Conservation (phyloP, 2,888 invertebrate genomes). For the Conops quadrifasciatus region DNA sequence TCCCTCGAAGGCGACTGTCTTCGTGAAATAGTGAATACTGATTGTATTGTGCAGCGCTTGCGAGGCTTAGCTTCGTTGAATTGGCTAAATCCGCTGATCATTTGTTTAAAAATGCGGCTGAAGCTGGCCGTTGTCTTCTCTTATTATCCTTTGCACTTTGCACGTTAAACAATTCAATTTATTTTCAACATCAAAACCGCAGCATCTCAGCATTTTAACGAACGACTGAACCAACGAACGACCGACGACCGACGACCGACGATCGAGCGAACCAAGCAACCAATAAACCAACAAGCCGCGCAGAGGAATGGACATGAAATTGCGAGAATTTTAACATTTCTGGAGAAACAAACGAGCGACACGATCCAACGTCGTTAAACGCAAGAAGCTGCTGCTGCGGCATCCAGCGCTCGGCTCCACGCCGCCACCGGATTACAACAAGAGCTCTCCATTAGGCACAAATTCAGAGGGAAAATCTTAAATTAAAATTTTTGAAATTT, state of each 20-base stretch:
- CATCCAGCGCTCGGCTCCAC: not conserved
- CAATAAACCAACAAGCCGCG: not conserved
- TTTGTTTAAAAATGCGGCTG: conserved; percentile 62
- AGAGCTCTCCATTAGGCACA: conserved; percentile 31
- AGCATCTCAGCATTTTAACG: conserved; percentile 30
- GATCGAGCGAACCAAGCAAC: not conserved
- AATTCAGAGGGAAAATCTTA: conserved; percentile 61
- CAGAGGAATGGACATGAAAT: conserved; percentile 62
- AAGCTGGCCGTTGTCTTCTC: conserved; percentile 47
- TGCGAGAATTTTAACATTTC: conserved; percentile 66
- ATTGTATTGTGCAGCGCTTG: conserved; percentile 33
- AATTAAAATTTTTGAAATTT: conserved; percentile 66
- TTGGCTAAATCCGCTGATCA: conserved; percentile 59
- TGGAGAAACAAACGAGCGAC: conserved; percentile 66
- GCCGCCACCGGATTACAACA: conserved; percentile 29
- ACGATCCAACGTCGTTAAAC: conserved; percentile 51
- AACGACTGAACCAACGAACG: conserved; percentile 8
- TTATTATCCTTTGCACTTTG: conserved; percentile 44
- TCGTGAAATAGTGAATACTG: not conserved
- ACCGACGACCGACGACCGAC: not conserved
- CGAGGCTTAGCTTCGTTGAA: conserved; percentile 29
- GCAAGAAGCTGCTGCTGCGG: conserved; percentile 1
- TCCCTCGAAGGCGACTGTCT: not conserved
- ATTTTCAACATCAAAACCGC: conserved; percentile 58
- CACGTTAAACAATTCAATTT: conserved; percentile 64